These are phyloP conservation scores for Cryptocheilus praepositus DNA, from an alignment of 2,888 invertebrate genomes.

Conservation along the genomic window DNA sequence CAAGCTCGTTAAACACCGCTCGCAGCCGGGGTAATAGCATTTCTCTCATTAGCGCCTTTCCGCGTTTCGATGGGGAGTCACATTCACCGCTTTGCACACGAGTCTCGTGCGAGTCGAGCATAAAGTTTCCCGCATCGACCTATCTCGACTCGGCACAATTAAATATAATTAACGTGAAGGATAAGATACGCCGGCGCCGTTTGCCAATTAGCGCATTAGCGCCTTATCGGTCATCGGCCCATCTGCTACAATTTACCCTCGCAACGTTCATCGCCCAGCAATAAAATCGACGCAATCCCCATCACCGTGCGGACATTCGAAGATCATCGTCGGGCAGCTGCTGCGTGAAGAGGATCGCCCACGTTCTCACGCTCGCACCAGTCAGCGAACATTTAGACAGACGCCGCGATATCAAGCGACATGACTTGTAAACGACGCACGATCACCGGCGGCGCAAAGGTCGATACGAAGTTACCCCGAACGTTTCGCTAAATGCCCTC, in stretches of 20 bases:
- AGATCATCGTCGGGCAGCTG: too few relatives aligned
- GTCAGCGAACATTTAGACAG: too few relatives aligned
- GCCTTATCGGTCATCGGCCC: slow-evolving; percentile 57
- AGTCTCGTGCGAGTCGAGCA: slow-evolving; percentile 7
- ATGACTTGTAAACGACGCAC: too few relatives aligned
- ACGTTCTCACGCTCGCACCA: too few relatives aligned
- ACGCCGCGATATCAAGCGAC: too few relatives aligned
- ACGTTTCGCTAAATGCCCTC: too few relatives aligned
- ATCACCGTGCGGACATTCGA: slow-evolving; percentile 3
- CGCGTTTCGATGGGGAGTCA: background rate
- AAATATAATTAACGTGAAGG: slow-evolving; percentile 61
- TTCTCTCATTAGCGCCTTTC: too few relatives aligned
- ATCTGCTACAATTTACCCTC: slow-evolving; percentile 19
- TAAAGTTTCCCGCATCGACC: background rate
- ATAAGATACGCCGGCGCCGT: slow-evolving; percentile 36
- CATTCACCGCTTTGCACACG: background rate
- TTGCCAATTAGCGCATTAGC: slow-evolving; percentile 64
- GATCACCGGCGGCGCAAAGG: too few relatives aligned
- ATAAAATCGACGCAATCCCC: slow-evolving; percentile 52
- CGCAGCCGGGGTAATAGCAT: too few relatives aligned
- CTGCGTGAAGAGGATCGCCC: too few relatives aligned
- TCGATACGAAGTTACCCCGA: too few relatives aligned
- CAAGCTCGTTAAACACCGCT: background rate
- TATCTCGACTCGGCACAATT: slow-evolving; percentile 46
- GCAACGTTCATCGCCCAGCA: slow-evolving; percentile 41